Evolutionary conservation across 2,797 vertebrate genomes (phyloP).

Genomic region (Acanthurus lineatus): DNA sequence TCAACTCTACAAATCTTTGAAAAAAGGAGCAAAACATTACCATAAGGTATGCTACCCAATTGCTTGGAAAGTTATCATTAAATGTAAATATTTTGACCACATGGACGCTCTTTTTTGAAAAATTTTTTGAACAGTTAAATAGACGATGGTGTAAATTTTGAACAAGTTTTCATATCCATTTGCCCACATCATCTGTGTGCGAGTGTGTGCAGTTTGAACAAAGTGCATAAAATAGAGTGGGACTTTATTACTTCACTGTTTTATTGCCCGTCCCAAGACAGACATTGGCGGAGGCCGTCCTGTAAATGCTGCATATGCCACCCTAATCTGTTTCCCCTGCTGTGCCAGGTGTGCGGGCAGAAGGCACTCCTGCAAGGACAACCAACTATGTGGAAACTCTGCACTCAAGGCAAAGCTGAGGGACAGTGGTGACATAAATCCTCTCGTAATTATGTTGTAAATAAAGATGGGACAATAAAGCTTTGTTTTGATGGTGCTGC

Average conservation of each 20-base stretch:
- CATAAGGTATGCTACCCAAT: not conserved
- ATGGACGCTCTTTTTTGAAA: not conserved
- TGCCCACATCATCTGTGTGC: not conserved
- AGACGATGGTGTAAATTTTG: not conserved
- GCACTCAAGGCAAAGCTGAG: conserved; percentile 61
- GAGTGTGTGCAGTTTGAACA: conserved; percentile 17
- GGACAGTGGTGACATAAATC: conserved; percentile 65
- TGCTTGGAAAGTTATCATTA: not conserved
- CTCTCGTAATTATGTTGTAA: conserved; percentile 70
- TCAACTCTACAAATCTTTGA: not conserved
- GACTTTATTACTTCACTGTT: conserved; percentile 68
- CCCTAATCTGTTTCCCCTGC: conserved; percentile 76
- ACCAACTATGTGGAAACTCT: conserved; percentile 54
- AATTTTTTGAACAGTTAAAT: not conserved
- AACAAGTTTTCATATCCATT: conserved; percentile 10
- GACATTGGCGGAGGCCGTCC: conserved; percentile 67
- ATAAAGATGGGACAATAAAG: conserved; percentile 66
- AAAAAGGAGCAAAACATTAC: not conserved
- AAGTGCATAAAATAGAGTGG: conserved; percentile 34
- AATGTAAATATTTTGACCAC: not conserved
- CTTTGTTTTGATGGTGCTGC: conserved; percentile 63
- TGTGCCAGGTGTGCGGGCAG: conserved; percentile 80
- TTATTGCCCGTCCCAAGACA: conserved; percentile 77
- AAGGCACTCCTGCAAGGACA: conserved; percentile 74
- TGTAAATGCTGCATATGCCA: conserved; percentile 78